Evolutionary conservation across 23 tunicate species (phyloP), one percentile per base, ranked within the genome.

Genomic region (Trididemnum miniatum): DNA sequence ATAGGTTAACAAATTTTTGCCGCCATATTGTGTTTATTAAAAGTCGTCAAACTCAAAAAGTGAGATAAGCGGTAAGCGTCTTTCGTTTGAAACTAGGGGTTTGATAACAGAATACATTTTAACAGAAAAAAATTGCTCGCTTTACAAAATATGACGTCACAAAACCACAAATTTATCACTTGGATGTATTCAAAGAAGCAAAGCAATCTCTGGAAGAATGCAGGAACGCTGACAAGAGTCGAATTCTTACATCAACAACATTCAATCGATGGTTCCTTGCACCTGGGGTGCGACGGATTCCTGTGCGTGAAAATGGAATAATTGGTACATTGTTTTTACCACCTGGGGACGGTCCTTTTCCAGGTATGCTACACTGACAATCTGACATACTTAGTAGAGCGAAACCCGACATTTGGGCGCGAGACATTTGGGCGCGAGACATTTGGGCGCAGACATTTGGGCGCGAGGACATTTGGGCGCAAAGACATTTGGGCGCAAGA

Each of bases 101-200:
- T n/a, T n/a, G n/a, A n/a, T n/a, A n/a, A n/a, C n/a, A 15, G 54
- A 44, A 44, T 15, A 7, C 15, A 7, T 44, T 44, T 62, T 76
- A 71, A 3, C 85, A 86, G 90, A 37, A 52, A n/a, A 20, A 57
- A 24, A 1, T 35, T 35, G 35, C 72, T 22, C 79, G 90, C 23
- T 80, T 86, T 71, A 31, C 37, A 30, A 86, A 86, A 71, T 4
- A 36, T 18, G 80, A 86, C 80, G 85, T 86, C 33, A 80, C 80
- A 3, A 86, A 72, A 35, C 84, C 84, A 44, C 71, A 77, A 51
- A 31, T 67, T 22, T 65, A 62, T 26, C 71, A 34, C 1, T 23
- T 86, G 30, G 0, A 30, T 7, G 80, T 80, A 29, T 86, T 60
- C 37, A 71, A 86, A 24, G 78, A 54, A 26, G 65, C 26, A 18